Base-by-base conservation (phyloP, 35 echinoderm and acorn worm species). In the Hemicentrotus pulcherrimus region DNA sequence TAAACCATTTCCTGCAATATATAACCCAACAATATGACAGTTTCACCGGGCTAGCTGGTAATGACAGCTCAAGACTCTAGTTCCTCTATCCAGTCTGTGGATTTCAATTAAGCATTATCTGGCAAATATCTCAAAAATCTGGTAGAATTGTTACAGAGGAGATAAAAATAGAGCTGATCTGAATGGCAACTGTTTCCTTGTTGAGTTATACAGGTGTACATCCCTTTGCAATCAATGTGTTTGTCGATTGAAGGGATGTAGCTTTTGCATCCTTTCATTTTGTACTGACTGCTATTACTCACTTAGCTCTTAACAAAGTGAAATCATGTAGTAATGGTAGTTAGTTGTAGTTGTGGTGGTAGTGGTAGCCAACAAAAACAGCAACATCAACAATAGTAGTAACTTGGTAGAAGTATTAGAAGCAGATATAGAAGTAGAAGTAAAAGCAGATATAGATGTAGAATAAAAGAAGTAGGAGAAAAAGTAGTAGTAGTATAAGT, bases 31-130 rank as follows among this genome's bases (percentile, higher is more conserved):
- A 59, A 59, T 59, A 16, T 11, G 52, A n/a, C 65, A 28, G 22
- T 3, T 78, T 78, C 19, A 22, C 65, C n/a, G 22, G 15, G 50
- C 50, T 55, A 11, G 50, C 50, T 55, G 12, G 35, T 55, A 11
- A 11, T 52, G 15, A 10, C 50, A 11, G 35, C 0, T 41, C 10
- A 55, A 14, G 50, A 55, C 50, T 55, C 50, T 55, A 55, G 50
- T 55, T 55, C 50, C 50, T 55, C 50, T 0, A 78, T 59, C 52
- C 11, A 10, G 65, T 78, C 65, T 78, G 24, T 78, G 65, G 65
- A 78, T 78, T 78, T 78, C 24, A 78, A 78, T 78, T 78, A 78
- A 78, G 65, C 18, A 78, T 78, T n/a, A n/a, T 78, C 65, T 78
- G 65, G 28, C 2, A 78, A 78, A 78, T 28, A n/a, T 78, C 65